Conservation (phyloP, 2,113 vertebrate genomes). For the Pyrgilauda ruficollis region DNA sequence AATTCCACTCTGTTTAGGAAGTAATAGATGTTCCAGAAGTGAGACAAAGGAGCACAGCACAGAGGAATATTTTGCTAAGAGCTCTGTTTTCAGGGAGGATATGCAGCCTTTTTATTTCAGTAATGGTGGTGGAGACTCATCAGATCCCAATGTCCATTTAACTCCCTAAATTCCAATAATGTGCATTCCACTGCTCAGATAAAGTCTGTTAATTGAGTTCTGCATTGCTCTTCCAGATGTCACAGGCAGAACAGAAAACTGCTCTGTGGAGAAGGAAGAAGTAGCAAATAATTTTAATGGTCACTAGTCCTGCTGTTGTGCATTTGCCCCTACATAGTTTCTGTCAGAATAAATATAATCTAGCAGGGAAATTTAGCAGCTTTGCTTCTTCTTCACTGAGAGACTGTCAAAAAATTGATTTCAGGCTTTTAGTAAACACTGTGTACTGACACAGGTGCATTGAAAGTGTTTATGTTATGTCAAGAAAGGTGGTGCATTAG, state of each 20-base stretch:
- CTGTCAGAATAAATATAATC: neutral
- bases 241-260: neutral
- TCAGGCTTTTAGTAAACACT: neutral
- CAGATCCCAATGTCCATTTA: neutral
- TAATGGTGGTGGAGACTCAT: neutral
- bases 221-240: neutral
- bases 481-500: neutral
- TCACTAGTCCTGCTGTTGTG: neutral
- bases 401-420: neutral
- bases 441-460: neutral
- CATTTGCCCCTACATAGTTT: neutral
- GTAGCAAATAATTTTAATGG: neutral
- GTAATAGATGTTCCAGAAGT: neutral
- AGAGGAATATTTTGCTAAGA: neutral
- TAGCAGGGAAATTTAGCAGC: neutral
- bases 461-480: neutral
- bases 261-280: neutral
- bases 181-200: neutral
- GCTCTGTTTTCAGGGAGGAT: neutral
- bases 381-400: neutral
- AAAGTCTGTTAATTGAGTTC: neutral
- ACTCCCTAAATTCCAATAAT: neutral
- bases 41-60: neutral
- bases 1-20: neutral
- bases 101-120: neutral